Percentiles rank a stretch among this genome's conserved stretches.
Evolutionary conservation across 2,888 invertebrate species (phyloP).

Genomic region (Tromatobia lineatoria): DNA sequence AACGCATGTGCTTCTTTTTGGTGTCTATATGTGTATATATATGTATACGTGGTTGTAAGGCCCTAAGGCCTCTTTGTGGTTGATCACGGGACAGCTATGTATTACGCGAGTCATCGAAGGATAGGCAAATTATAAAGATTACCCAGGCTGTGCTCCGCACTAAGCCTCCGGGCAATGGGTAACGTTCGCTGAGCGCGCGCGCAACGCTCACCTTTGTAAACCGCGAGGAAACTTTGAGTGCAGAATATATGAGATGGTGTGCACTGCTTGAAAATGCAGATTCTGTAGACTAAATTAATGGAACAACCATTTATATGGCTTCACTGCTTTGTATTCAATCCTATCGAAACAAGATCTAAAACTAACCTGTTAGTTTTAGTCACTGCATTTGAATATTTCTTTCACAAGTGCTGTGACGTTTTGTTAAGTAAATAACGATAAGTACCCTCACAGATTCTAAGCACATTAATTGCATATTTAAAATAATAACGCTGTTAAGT

Average conservation of each 20-base stretch:
- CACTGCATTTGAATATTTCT: no score
- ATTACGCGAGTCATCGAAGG: slow-evolving; percentile 75
- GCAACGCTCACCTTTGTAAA: slow-evolving; percentile 38
- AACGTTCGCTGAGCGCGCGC: slow-evolving; percentile 51
- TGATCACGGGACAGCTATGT: slow-evolving; percentile 71
- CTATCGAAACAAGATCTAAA: background rate
- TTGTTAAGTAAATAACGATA: no score
- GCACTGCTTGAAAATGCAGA: background rate
- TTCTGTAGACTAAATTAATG: slow-evolving; percentile 35
- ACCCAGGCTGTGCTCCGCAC: slow-evolving; percentile 56
- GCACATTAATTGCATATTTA: no score
- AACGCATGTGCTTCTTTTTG: slow-evolving; percentile 10
- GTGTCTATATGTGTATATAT: slow-evolving; percentile 8
- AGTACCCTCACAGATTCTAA: no score
- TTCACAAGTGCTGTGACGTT: no score
- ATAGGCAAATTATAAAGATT: slow-evolving; percentile 76
- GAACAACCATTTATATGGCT: background rate
- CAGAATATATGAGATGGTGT: background rate
- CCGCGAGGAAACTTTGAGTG: slow-evolving; percentile 22
- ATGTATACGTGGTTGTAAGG: slow-evolving; percentile 22
- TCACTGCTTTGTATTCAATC: background rate
- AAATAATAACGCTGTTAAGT: no score
- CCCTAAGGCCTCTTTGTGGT: slow-evolving; percentile 67
- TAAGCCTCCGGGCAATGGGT: slow-evolving; percentile 50
- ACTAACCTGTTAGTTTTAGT: no score